Evolutionary conservation across 2,797 vertebrate species (phyloP), one percentile per base, ranked within the genome.

Genomic region (Eremophila alpestris): DNA sequence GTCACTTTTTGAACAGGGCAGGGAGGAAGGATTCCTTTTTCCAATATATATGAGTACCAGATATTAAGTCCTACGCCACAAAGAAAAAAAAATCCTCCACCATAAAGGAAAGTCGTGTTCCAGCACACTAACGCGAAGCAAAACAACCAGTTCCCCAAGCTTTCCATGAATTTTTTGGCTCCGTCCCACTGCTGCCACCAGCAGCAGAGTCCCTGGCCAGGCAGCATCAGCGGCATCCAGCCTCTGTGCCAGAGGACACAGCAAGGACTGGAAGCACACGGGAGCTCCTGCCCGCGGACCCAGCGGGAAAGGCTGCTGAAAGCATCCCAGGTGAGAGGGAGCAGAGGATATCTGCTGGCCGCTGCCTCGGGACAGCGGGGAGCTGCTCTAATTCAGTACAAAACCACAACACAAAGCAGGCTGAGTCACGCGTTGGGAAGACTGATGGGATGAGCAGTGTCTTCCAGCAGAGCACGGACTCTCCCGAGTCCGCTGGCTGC

Each of bases 331-430:
- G 59, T 22, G 8, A 69, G n/a, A 41, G 54, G 38, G 74, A 78
- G 54, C 15, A 8, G 38, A 67, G 54, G 15, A 29, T 2, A 2
- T 20, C 73, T 26, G 26, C 80, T 30, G 65, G 69, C 60, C 0
- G 1, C 62, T 11, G 5, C 3, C 24, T 11, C 1, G 3, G 59
- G 77, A 55, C 49, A 38, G 45, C 11, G 0, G 41, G 67, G 75
- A 87, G 9, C 12, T 59, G 7, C 0, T 38, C 48, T 56, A 48
- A 87, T 11, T 54, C 62, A 18, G 43, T 10, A 56, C 70, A 93
- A 92, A 94, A 81, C 90, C 83, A 75, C 81, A 87, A 40, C 1
- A 65, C 21, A 45, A 43, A 43, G 60, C 83, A 63, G 64, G 60
- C 10, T 45, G 75, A 90, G 81, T 77, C 77, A 78, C 52, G 16